Evolutionary conservation across 2,888 invertebrate species (phyloP), one percentile per base, ranked within the genome.

Genomic region (Tryphoninae sp.): DNA sequence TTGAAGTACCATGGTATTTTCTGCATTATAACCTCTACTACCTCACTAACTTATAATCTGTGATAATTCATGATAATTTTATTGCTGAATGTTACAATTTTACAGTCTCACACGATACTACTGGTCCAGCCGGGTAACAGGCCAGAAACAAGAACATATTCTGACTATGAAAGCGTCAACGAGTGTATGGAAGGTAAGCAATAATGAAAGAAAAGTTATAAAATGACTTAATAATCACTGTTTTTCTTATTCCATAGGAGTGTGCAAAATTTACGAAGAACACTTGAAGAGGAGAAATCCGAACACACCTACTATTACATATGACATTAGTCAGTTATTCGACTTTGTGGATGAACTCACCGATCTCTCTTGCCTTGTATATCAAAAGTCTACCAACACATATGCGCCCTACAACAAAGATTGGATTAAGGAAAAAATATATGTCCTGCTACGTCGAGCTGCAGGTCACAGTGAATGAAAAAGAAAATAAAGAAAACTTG

Each of bases 391-490:
- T 7, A 97, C 97, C 58, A 98, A 98, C 89, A 98, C 98, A 0
- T 99, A 99, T 89, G 97, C 98, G 1, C 99, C 99, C 0, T 99
- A 99, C 93, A 99, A 99, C 92, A 99, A 99, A 93, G 98, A 98
- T 89, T 99, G 99, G 99, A 98, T 99, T 79, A 99, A 99, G 92
- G 99, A 99, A 91, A 98, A 99, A 92, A 98, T 99, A 84, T 99
- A 99, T 90, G 96, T 98, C 3, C 93, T 99, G 88, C 93, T 99
- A 83, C 96, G 98, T 86, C 98, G 98, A 92, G 98, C 98, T 0
- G 96, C 97, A 0, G 96, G 96, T 0, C 94, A 94, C 85, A 87
- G 84, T 74, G 88, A 88, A 64, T 89, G 78, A 86, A 84, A 84
- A 61, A 80, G 45, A 73, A 80, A 83, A 19, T 0, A 62, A 22